Evolutionary conservation across 2,113 vertebrate genomes (phyloP), one percentile per base, ranked within the genome.

Genomic region (Caranx melampygus): DNA sequence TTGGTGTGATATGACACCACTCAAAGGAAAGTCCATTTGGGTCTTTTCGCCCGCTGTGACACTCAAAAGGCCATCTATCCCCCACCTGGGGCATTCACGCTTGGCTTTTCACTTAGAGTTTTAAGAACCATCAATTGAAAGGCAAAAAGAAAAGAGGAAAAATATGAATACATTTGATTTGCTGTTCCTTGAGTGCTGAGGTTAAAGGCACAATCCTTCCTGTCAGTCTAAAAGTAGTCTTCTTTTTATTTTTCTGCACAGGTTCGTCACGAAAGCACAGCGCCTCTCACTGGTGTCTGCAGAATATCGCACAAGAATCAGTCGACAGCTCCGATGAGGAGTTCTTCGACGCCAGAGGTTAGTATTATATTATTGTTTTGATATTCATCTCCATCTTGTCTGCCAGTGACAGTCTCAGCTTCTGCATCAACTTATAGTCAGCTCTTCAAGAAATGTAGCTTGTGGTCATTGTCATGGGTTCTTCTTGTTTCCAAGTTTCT

Each of bases 321-420:
- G 96, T 97, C 18, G 98, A 98, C 88, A 99, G 98, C 93, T 99
- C 98, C 0, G 98, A 99, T 72, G 98, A 99, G 84, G 98, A 99
- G 92, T 99, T 98, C 95, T 99, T 99, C 10, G 98, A 99, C 82
- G 98, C 98, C 0, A 94, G 97, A 97, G 98, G 98, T 99, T 88
- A 93, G 97, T 95, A 51, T 69, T 37, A 58, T 33, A 66, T 75
- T 81, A 26, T 57, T 13, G 37, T 81, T 67, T 76, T 18, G 8
- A 12, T 5, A 6, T 58, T 40, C 35, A 7, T 4, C 7, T 7
- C 35, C 4, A 13, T 44, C 21, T 0, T 14, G 35, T 21, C 51
- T 35, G 62, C 31, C 6, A 49, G 15, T 37, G 37, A 26, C n/a
- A 3, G 11, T 12, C 18, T 66, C 14, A n/a, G 49, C 0, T 4